A percentile compares a stretch with the other conserved stretches of the same genome.
Evolutionary conservation across 1,140 invertebrate genomes (phyloP).

Genomic region (Euwallacea fornicatus): DNA sequence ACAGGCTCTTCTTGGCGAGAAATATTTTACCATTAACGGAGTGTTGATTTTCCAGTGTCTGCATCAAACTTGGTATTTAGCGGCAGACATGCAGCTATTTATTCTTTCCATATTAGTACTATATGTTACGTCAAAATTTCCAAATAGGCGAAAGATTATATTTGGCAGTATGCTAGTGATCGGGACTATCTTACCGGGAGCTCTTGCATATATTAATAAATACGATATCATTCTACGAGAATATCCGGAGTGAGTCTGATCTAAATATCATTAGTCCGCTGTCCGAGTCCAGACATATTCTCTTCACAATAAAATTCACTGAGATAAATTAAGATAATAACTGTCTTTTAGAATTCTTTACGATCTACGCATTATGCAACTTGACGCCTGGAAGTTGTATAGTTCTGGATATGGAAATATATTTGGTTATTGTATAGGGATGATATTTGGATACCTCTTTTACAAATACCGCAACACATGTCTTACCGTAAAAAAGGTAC

Average conservation of each 20-base stretch:
- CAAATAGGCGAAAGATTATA: conserved; percentile 34
- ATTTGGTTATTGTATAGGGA: conserved; percentile 39
- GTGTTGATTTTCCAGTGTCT: conserved; percentile 48
- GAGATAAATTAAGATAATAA: conserved; percentile 23
- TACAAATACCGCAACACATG: conserved; percentile 27
- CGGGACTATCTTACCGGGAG: conserved; percentile 37
- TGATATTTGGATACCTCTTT: conserved; percentile 43
- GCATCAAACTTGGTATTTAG: conserved; percentile 54
- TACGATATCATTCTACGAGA: conserved; percentile 42
- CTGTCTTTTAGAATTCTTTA: conserved; percentile 32
- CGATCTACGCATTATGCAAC: conserved; percentile 19
- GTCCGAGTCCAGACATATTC: no score
- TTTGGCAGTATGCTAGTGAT: conserved; percentile 35
- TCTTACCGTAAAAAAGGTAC: conserved; percentile 26
- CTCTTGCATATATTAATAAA: conserved; percentile 38
- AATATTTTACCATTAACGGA: not conserved
- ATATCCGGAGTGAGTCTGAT: conserved; percentile 45
- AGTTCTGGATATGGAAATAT: conserved; percentile 42
- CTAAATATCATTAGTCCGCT: not conserved
- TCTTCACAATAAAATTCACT: conserved; percentile 2
- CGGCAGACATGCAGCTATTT: conserved; percentile 54
- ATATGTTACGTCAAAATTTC: conserved; percentile 31
- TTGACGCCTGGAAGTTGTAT: conserved; percentile 36
- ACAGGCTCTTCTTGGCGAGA: not conserved
- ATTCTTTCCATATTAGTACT: conserved; percentile 50